Evolutionary conservation across 2,888 invertebrate species (phyloP), one percentile per base, ranked within the genome.

Genomic region (Cerastis leucographa): DNA sequence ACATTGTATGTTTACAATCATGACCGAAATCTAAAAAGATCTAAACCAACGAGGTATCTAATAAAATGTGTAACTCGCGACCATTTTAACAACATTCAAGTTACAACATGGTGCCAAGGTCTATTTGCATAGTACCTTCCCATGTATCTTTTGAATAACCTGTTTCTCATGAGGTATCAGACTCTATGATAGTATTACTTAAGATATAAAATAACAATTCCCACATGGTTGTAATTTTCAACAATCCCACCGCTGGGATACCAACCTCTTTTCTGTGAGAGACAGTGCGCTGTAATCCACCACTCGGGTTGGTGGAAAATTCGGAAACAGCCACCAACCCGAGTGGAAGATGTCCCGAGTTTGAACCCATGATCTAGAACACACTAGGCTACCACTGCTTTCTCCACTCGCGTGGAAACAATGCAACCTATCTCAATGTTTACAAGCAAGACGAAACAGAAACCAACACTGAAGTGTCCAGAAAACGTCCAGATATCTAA

Each of bases 21-120:
- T 17, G 22, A 14, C 69, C 35, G n/a, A 54, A 44, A 82, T 82
- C 76, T 82, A 40, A 68, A 6, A 5, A 46, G 54, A 65, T 80
- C n/a, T 54, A 14, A 54, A 49, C 3, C 35, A 66, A 40, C 79
- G 42, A 35, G 46, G 22, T 80, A 54, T 54, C 22, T 78, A 54
- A 66, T 71, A 83, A 80, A 78, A 83, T 83, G 71, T 78, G 66
- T 83, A 78, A 83, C 46, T 61, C 12, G 66, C 46, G 54, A 46
- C 78, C 40, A 65, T 76, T 80, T 44, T 12, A 76, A 65, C 68
- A 51, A 51, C 12, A 65, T 29, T n/a, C 49, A 44, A 82, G 65
- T 80, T 67, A 54, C 83, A 54, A 71, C 71, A 83, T 70, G 35
- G 25, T 29, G 22, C 61, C 71, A 66, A 83, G 65, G 66, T 83